Evolutionary conservation across 2,888 invertebrate species (phyloP).

Genomic region (Acronicta leporina): DNA sequence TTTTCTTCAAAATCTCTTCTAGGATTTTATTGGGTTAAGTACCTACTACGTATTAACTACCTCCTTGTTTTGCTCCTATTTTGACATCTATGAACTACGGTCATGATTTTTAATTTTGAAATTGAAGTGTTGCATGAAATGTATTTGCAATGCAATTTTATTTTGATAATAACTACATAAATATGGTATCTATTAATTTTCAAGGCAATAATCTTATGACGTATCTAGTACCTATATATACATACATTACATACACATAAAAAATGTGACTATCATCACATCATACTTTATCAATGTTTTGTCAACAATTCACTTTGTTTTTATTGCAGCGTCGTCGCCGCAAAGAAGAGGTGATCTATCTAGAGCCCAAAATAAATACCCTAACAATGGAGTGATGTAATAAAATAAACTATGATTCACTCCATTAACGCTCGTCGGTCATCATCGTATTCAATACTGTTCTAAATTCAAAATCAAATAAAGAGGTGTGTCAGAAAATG

Average conservation of each 20-base stretch:
- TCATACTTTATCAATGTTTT: slow-evolving; percentile 25
- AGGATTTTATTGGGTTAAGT: too few relatives aligned
- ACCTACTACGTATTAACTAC: too few relatives aligned
- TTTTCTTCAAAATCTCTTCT: not conserved
- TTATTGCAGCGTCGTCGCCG: slow-evolving; percentile 3
- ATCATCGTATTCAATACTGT: slow-evolving; percentile 27
- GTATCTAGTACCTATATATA: slow-evolving; percentile 7
- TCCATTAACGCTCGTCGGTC: slow-evolving; percentile 32
- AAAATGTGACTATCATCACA: slow-evolving; percentile 31
- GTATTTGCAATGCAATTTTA: too few relatives aligned
- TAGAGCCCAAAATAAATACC: slow-evolving; percentile 39
- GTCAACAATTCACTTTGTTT: slow-evolving; percentile 43
- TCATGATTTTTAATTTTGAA: too few relatives aligned
- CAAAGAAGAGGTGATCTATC: slow-evolving; percentile 26
- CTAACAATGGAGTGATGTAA: slow-evolving; percentile 41
- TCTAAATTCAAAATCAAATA: slow-evolving; percentile 30
- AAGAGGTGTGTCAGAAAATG: not conserved
- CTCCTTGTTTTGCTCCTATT: too few relatives aligned
- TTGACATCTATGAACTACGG: too few relatives aligned
- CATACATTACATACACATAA: slow-evolving; percentile 7
- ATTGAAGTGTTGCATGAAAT: too few relatives aligned
- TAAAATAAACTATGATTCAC: slow-evolving; percentile 42
- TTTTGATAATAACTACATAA: too few relatives aligned
- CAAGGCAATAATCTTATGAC: not conserved
- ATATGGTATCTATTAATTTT: too few relatives aligned